Base-by-base conservation (phyloP, 2,113 vertebrate species). In the Chaenogobius annularis region DNA sequence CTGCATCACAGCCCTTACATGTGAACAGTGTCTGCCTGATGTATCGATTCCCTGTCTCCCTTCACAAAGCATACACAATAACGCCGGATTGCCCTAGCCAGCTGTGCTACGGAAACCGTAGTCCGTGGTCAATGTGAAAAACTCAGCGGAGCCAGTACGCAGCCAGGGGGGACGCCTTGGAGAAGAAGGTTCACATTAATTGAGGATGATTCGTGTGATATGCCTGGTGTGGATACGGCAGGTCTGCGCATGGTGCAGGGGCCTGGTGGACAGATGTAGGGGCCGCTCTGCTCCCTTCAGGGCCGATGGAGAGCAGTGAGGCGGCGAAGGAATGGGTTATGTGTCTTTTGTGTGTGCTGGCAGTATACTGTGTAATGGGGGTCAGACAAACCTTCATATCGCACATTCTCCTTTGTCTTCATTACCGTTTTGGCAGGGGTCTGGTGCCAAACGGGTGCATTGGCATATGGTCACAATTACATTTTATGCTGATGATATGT, bases 191-290 rank as follows among this genome's bases (percentile, higher is more conserved):
- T 90, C 79, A 84, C 78, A 87, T 91, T 92, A 91, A 91, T 91
- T 89, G 85, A 90, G 85, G 88, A 91, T 88, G 88, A 88, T 91
- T 88, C 77, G 85, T 90, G 89, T 87, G 90, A 92, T 90, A 75
- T 87, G 75, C 83, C 80, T 83, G 84, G 81, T 88, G 77, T 82
- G 72, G 78, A 77, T 81, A 79, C 72, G 73, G 82, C 80, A 76
- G 80, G 79, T 87, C 88, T 85, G 90, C 91, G 37, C 37, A 40
- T 9, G 87, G 83, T 74, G 22, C 55, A 14, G 22, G 77, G 83
- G 85, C 83, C 92, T 93, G 90, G 86, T 85, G 92, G 90, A 92
- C 92, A 93, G 91, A 93, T 93, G 91, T 91, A 89, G 89, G 85
- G 87, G 85, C 89, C 79, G 86, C 82, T 83, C 74, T 70, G 74